Percentiles rank a stretch among this genome's conserved stretches.
Conservation (phyloP, 2,888 invertebrate species). For the Erannis defoliaria region DNA sequence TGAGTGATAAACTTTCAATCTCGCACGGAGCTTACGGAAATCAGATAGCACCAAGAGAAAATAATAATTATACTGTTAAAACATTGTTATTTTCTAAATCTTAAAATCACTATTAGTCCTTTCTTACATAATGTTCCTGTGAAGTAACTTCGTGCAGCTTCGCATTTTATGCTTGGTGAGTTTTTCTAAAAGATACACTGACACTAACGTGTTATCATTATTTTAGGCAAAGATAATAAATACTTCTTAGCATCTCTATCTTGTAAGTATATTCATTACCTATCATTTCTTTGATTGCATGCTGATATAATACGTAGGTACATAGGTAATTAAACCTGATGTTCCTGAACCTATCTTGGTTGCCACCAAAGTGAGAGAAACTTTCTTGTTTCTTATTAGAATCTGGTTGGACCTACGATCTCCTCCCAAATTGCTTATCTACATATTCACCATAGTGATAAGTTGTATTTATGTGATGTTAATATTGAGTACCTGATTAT, state of each 20-base stretch:
- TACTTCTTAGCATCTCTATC: not conserved
- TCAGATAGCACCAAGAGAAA: constrained; percentile 29
- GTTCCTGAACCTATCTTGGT: not conserved
- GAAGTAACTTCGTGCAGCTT: constrained; percentile 23
- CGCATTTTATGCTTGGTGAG: constrained; percentile 68
- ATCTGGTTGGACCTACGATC: not conserved
- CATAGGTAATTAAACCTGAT: not conserved
- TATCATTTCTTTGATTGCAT: not conserved
- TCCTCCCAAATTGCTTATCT: not conserved
- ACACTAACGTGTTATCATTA: constrained; percentile 43
- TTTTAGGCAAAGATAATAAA: not conserved
- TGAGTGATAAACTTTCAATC: constrained; percentile 41
- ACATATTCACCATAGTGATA: not conserved
- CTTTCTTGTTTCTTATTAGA: not conserved
- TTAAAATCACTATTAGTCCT: not conserved
- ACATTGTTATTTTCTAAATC: not conserved
- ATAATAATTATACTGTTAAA: not conserved
- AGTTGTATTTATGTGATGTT: not conserved
- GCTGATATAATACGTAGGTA: not conserved
- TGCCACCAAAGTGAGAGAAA: not conserved
- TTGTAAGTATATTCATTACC: too few relatives aligned
- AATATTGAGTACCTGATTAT: not conserved
- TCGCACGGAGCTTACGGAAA: constrained; percentile 38
- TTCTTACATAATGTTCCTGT: constrained; percentile 38
- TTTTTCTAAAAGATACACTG: constrained; percentile 35